A percentile compares a stretch with the other conserved stretches of the same genome.
phyloP scores from a whole-genome alignment of 2,797 vertebrate species.

The Chromobotia macracanthus region DNA sequence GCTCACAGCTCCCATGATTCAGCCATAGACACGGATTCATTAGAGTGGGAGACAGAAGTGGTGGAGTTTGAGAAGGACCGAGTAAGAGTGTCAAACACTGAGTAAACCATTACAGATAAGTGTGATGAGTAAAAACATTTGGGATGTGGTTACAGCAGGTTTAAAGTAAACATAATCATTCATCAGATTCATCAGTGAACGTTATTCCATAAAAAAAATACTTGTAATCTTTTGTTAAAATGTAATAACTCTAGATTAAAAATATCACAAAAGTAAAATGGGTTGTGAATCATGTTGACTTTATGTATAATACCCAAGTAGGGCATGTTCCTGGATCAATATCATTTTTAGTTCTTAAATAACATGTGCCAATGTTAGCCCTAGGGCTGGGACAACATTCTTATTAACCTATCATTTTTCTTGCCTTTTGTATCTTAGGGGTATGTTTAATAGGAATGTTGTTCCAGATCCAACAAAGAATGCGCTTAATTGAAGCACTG shows the following conservation, averaged over 20 bases:
- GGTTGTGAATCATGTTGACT: too few relatives aligned
- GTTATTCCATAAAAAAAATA: too few relatives aligned
- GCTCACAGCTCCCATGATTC: slow-evolving; percentile 97
- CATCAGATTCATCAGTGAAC: too few relatives aligned
- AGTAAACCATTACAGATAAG: background rate
- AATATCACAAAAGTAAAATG: too few relatives aligned
- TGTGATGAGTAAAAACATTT: background rate
- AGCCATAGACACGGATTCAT: slow-evolving; percentile 94
- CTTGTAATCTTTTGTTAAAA: too few relatives aligned
- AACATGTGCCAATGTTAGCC: too few relatives aligned
- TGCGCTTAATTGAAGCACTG: slow-evolving; percentile 40
- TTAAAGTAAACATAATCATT: too few relatives aligned
- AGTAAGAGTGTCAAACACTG: slow-evolving; percentile 72
- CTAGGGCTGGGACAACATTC: background rate
- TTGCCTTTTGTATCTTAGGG: background rate
- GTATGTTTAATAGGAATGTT: slow-evolving; percentile 1
- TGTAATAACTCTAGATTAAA: too few relatives aligned
- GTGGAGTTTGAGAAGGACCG: slow-evolving; percentile 96
- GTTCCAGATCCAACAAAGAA: slow-evolving; percentile 13
- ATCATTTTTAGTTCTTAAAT: background rate
- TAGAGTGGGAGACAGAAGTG: slow-evolving; percentile 98
- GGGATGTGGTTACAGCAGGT: too few relatives aligned
- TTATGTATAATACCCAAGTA: too few relatives aligned
- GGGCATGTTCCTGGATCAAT: background rate
- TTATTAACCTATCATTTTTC: background rate